Evolutionary conservation across 2,888 invertebrate genomes (phyloP).

Genomic region (Conomelus anceps): DNA sequence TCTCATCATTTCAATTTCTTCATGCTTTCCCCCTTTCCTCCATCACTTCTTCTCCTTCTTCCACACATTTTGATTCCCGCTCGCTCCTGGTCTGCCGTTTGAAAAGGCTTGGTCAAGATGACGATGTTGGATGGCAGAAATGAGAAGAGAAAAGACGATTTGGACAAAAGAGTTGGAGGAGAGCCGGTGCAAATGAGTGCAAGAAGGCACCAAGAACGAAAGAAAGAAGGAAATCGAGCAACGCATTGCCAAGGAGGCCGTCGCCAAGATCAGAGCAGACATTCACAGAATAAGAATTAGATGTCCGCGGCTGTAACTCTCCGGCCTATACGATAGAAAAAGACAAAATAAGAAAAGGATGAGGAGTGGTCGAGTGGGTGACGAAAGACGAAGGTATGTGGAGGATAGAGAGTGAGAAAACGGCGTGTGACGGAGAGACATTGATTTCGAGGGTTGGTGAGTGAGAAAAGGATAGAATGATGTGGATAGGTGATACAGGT

Average conservation of each 20-base stretch:
- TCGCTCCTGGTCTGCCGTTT: no score
- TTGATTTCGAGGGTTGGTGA: not conserved
- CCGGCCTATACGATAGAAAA: not conserved
- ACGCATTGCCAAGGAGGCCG: not conserved
- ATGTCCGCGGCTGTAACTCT: slow-evolving; percentile 8
- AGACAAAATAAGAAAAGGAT: not conserved
- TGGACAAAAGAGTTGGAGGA: not conserved
- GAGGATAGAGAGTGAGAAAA: no score
- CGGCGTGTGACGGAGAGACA: not conserved
- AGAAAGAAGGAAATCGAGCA: not conserved
- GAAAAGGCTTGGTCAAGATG: no score
- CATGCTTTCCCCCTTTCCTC: not conserved
- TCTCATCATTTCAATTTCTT: not conserved
- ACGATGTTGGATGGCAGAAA: no score
- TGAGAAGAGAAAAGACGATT: not conserved
- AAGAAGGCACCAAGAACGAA: no score
- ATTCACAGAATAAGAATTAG: slow-evolving; percentile 27
- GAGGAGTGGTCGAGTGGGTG: not conserved
- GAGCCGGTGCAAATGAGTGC: not conserved
- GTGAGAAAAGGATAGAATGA: not conserved
- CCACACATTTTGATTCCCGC: not conserved
- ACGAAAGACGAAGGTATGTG: not conserved
- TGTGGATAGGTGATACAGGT: not conserved
- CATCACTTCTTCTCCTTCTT: no score
- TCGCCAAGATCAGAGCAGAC: slow-evolving; percentile 16